Conservation (phyloP, 2,797 vertebrate genomes). For the Margarornis squamiger region DNA sequence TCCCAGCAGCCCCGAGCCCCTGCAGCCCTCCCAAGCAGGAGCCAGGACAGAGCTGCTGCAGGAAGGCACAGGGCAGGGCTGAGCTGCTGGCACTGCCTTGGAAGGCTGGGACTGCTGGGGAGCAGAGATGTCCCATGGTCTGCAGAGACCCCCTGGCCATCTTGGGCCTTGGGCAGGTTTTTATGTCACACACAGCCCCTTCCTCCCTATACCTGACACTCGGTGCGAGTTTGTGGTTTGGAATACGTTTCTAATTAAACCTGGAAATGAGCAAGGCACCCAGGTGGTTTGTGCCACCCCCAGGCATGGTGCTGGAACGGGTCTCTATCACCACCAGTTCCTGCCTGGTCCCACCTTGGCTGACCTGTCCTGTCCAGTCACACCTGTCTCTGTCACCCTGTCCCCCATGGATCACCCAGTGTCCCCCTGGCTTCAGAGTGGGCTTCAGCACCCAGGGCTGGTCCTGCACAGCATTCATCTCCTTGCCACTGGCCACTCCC, state of each 20-base stretch:
- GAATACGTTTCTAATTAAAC: constrained; percentile 66
- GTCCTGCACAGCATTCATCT: neutral
- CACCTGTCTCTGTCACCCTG: neutral
- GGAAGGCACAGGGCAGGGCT: neutral
- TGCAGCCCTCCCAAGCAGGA: accelerated
- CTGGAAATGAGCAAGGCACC: neutral
- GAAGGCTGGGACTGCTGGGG: accelerated
- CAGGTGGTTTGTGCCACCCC: neutral
- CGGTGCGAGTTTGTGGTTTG: neutral
- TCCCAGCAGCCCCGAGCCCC: accelerated
- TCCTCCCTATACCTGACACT: neutral
- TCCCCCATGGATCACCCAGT: neutral
- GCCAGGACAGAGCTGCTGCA: neutral
- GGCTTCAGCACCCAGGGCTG: neutral
- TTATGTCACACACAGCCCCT: neutral
- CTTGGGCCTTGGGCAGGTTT: neutral
- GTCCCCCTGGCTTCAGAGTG: neutral
- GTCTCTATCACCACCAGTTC: neutral
- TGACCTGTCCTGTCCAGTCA: neutral
- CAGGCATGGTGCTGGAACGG: accelerated
- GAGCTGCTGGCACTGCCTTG: neutral
- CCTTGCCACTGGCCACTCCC: neutral
- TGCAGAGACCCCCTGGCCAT: neutral
- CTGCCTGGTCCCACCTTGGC: neutral
- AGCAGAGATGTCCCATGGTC: neutral